Conservation (phyloP, 2,797 vertebrate species). For the Chloroceryle amazona region DNA sequence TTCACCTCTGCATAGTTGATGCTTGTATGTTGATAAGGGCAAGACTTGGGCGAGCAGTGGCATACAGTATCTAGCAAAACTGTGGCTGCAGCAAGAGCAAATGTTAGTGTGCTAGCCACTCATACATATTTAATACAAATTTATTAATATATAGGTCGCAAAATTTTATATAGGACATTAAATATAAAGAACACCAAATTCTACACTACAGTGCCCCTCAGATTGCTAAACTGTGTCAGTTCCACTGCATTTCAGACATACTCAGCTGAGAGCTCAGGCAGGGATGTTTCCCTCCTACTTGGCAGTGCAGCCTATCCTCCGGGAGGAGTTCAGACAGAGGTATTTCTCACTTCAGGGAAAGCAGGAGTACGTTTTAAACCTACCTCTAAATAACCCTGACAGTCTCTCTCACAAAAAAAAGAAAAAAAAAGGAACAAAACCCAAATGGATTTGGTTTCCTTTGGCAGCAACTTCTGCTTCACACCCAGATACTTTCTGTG, state of each 20-base stretch:
- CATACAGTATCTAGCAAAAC: background rate
- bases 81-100: background rate
- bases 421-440: background rate
- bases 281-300: background rate
- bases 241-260: background rate
- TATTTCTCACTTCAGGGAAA: slow-evolving; percentile 17
- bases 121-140: background rate
- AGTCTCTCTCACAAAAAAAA: background rate
- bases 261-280: background rate
- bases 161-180: background rate
- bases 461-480: background rate
- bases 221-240: background rate
- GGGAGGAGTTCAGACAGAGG: slow-evolving; percentile 17
- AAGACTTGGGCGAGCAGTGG: background rate
- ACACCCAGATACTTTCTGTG: background rate
- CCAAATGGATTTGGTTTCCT: background rate
- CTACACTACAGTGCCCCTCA: background rate
- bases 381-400: slow-evolving; percentile 42
- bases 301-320: background rate
- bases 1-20: background rate
- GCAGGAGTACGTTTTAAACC: background rate
- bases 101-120: background rate
- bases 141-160: background rate
- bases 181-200: background rate
- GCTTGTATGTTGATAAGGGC: background rate